phyloP scores from a whole-genome alignment of 2,888 invertebrate species.

The Pecten maximus region DNA sequence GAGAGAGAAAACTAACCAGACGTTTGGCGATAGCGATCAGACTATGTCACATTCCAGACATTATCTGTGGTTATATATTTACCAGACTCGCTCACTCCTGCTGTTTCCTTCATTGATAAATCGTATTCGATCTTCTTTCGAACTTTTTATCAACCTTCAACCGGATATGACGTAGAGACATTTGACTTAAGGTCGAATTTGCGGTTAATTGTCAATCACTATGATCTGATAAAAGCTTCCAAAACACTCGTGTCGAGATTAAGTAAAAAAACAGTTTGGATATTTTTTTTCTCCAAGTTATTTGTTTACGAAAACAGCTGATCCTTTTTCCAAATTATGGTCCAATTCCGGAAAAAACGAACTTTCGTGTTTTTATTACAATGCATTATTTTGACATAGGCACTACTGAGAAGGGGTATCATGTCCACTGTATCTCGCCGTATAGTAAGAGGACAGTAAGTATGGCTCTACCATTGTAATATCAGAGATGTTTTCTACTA shows the following conservation, averaged over 20 bases:
- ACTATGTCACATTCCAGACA: neutral
- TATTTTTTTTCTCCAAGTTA: neutral
- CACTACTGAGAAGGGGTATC: no score
- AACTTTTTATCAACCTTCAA: neutral
- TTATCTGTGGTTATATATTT: constrained; percentile 24
- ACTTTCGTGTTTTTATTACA: no score
- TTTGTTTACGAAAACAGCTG: constrained; percentile 3
- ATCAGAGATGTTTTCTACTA: no score
- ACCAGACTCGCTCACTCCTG: neutral
- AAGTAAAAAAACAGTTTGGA: neutral
- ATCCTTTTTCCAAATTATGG: no score
- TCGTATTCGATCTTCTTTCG: constrained; percentile 13
- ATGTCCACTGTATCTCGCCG: no score
- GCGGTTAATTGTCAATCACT: constrained; percentile 14
- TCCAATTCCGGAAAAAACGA: no score
- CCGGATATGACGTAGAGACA: neutral
- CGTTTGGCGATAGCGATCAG: neutral
- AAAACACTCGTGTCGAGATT: neutral
- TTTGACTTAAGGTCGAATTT: neutral
- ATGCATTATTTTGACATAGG: no score
- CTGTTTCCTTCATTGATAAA: constrained; percentile 27
- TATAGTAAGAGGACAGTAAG: no score
- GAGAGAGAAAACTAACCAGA: neutral
- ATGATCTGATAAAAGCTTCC: neutral
- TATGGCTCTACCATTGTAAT: no score